phyloP scores from a whole-genome alignment of 2,797 vertebrate species.

The Acanthurus tractus region DNA sequence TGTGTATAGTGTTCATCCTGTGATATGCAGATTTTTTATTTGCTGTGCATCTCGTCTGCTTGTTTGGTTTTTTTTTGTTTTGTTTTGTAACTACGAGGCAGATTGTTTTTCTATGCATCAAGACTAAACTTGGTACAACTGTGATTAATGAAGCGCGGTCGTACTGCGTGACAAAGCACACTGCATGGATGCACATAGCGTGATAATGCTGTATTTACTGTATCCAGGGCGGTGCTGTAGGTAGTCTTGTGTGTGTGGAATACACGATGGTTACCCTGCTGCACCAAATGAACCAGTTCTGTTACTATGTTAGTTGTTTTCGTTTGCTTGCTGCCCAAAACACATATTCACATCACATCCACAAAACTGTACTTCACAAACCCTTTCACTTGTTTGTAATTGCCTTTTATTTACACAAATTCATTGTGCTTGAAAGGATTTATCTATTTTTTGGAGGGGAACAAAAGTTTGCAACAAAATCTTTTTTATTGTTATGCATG shows the following conservation, averaged over 20 bases:
- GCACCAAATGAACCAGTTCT: constrained; percentile 47
- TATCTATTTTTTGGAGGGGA: constrained; percentile 6
- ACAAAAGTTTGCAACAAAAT: constrained; percentile 26
- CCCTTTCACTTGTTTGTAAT: constrained; percentile 34
- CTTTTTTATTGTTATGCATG: constrained; percentile 10
- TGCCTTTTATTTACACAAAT: constrained; percentile 43
- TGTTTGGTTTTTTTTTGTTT: constrained; percentile 31
- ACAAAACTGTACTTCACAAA: constrained; percentile 46
- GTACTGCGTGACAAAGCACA: constrained; percentile 25
- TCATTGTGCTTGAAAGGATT: constrained; percentile 32
- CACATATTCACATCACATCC: constrained; percentile 44
- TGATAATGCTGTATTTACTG: constrained; percentile 32
- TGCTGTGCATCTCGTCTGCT: constrained; percentile 9
- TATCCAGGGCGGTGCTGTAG: constrained; percentile 24
- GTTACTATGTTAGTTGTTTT: constrained; percentile 33
- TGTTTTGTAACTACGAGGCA: constrained; percentile 13
- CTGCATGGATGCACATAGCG: constrained; percentile 41
- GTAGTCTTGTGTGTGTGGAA: constrained; percentile 33
- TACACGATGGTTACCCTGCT: constrained; percentile 30
- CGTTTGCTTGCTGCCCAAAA: constrained; percentile 39
- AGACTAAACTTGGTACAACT: constrained; percentile 28
- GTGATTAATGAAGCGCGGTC: constrained; percentile 38
- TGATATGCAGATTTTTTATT: constrained; percentile 34
- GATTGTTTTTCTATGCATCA: constrained; percentile 20
- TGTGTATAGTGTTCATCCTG: constrained; percentile 33